A percentile compares a stretch with the other conserved stretches of the same genome.
These are phyloP conservation scores for Cinclus mexicanus DNA, from an alignment of 2,113 vertebrate genomes.

Conservation along the genomic window DNA sequence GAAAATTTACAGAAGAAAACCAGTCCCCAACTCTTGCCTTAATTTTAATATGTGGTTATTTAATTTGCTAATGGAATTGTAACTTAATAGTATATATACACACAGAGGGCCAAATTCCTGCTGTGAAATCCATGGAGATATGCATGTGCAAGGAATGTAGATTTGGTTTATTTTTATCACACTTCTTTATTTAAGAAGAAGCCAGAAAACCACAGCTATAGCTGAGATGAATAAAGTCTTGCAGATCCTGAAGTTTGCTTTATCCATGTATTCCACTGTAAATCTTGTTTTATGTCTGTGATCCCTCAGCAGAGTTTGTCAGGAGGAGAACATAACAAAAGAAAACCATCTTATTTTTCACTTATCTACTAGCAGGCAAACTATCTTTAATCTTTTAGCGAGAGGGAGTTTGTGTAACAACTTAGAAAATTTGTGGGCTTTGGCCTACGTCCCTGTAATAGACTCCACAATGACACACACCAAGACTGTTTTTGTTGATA, in stretches of 20 bases:
- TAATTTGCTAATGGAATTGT: slow-evolving; percentile 56
- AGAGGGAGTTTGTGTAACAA: background rate
- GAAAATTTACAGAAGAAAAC: slow-evolving; percentile 40
- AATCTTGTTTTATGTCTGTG: background rate
- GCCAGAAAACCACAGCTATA: slow-evolving; percentile 11
- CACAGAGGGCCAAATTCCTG: slow-evolving; percentile 17
- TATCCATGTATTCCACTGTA: background rate
- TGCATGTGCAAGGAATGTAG: slow-evolving; percentile 8
- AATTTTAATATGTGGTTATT: slow-evolving; percentile 9
- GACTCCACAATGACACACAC: background rate
- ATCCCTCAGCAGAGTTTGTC: slow-evolving; percentile 3
- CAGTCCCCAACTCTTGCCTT: background rate
- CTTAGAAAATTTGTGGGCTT: background rate
- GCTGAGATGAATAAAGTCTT: slow-evolving; percentile 1
- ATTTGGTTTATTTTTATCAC: slow-evolving; percentile 48
- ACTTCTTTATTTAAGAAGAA: slow-evolving; percentile 44
- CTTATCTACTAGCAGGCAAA: background rate
- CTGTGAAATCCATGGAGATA: slow-evolving; percentile 21
- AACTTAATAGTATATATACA: slow-evolving; percentile 15
- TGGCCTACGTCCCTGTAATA: accelerated
- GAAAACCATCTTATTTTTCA: background rate
- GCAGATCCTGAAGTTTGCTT: slow-evolving; percentile 9
- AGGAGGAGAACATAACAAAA: slow-evolving; percentile 17
- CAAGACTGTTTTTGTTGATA: background rate
- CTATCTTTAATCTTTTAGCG: background rate